Evolutionary conservation across 2,888 invertebrate species (phyloP).

Genomic region (Pimpla rufipes): DNA sequence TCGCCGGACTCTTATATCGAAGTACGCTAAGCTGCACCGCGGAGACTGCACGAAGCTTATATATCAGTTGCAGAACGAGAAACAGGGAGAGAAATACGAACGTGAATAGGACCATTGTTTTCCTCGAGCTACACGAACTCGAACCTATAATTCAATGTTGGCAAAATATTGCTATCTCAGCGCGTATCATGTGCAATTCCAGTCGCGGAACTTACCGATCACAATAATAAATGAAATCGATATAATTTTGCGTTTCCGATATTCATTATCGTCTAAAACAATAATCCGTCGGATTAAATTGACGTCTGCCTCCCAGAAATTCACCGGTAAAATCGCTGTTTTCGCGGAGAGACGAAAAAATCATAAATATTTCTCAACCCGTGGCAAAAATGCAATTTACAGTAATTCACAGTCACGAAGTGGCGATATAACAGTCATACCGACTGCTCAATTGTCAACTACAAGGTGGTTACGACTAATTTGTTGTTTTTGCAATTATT

Average conservation of each 20-base stretch:
- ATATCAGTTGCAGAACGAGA: slow-evolving; percentile 21
- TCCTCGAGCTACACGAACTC: not conserved
- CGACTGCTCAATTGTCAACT: not conserved
- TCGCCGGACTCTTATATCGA: slow-evolving; percentile 63
- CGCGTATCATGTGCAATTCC: slow-evolving; percentile 5
- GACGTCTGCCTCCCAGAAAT: not conserved
- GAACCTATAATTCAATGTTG: slow-evolving; percentile 13
- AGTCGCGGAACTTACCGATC: not conserved
- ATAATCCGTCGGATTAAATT: not conserved
- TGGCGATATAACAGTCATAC: not conserved
- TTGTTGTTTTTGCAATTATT: slow-evolving; percentile 3
- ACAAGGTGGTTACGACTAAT: not conserved
- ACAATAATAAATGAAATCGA: not conserved
- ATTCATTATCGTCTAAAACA: not conserved
- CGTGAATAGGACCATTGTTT: slow-evolving; percentile 41
- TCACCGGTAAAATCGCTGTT: not conserved
- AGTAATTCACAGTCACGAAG: not conserved
- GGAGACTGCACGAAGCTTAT: slow-evolving; percentile 17
- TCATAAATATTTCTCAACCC: not conserved
- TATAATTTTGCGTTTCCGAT: not conserved
- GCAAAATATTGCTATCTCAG: slow-evolving; percentile 14
- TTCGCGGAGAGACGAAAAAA: not conserved
- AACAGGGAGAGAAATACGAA: slow-evolving; percentile 6
- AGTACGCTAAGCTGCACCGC: slow-evolving; percentile 8
- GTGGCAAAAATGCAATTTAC: not conserved